A percentile compares a stretch with the other conserved stretches of the same genome.
Conservation (phyloP, 2,888 invertebrate species). For the Diloba caeruleocephala region DNA sequence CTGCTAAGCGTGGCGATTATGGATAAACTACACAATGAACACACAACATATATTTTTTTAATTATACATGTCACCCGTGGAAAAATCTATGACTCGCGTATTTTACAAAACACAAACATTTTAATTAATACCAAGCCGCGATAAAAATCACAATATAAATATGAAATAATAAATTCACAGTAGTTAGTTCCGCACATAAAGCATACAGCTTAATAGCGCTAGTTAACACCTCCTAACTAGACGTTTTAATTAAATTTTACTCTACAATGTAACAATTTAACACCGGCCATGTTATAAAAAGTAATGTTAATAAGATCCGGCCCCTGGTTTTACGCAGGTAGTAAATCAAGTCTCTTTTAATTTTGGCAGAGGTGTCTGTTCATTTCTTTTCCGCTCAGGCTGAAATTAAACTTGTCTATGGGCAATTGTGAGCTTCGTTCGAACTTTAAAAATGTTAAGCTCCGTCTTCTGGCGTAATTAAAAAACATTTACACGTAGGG, state of each 20-base stretch:
- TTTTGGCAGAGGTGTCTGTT: slow-evolving; percentile 83
- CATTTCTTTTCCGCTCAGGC: slow-evolving; percentile 80
- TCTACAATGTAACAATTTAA: slow-evolving; percentile 86
- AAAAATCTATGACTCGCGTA: too few species aligned
- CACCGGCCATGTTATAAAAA: slow-evolving; percentile 84
- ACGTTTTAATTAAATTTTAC: slow-evolving; percentile 86
- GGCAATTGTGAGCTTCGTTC: slow-evolving; percentile 72
- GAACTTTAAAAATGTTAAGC: slow-evolving; percentile 56
- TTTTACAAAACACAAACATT: not conserved
- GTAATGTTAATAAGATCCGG: slow-evolving; percentile 87
- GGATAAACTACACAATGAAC: too few species aligned
- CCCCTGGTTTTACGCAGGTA: slow-evolving; percentile 78
- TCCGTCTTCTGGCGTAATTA: slow-evolving; percentile 28
- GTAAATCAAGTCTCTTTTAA: slow-evolving; percentile 86
- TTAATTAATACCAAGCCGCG: slow-evolving; percentile 3
- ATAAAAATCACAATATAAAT: slow-evolving; percentile 35
- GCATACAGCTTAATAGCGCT: slow-evolving; percentile 75
- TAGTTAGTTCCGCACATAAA: slow-evolving; percentile 61
- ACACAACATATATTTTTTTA: too few species aligned
- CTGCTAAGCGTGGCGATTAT: too few species aligned
- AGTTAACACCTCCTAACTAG: slow-evolving; percentile 82
- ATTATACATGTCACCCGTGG: too few species aligned
- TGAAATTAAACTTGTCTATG: slow-evolving; percentile 83
- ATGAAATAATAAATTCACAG: slow-evolving; percentile 43
- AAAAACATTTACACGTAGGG: slow-evolving; percentile 29